These are phyloP conservation scores for Ephydatia muelleri DNA, from an alignment of 37 sponge, comb jelly and placozoan genomes.

Conservation along the genomic window DNA sequence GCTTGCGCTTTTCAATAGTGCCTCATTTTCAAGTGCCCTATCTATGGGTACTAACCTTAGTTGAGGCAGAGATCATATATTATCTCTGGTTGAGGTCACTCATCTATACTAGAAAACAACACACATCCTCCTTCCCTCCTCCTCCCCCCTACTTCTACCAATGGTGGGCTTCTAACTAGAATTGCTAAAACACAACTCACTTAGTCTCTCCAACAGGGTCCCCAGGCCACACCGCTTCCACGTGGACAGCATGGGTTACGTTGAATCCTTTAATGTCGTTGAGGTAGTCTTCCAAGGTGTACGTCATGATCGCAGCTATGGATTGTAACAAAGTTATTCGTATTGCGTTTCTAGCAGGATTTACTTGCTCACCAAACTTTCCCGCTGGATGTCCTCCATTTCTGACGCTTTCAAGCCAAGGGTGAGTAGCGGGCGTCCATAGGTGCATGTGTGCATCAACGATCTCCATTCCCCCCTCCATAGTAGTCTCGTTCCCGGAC, in stretches of 20 bases:
- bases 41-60: too few species aligned
- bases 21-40: too few species aligned
- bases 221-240: slow-evolving; percentile 69
- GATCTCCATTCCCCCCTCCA: slow-evolving; percentile 53
- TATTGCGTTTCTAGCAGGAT: too few species aligned
- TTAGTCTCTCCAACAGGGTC: slow-evolving; percentile 84
- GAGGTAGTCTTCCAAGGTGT: slow-evolving; percentile 52
- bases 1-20: too few species aligned
- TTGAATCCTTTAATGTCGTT: slow-evolving; percentile 57
- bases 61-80: too few species aligned
- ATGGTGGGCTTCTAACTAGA: too few species aligned
- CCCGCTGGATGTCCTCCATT: slow-evolving; percentile 78
- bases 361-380: slow-evolving; percentile 52
- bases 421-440: slow-evolving; percentile 86
- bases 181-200: slow-evolving; percentile 24
- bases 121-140: too few species aligned
- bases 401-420: slow-evolving; percentile 69
- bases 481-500: background rate
- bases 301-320: slow-evolving; percentile 45
- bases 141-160: too few species aligned
- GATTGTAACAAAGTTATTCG: background rate
- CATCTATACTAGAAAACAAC: too few species aligned
- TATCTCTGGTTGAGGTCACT: too few species aligned
- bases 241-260: slow-evolving; percentile 78
- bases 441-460: slow-evolving; percentile 88